Conservation (phyloP, 1,140 invertebrate species). For the Zaprionus africanus region DNA sequence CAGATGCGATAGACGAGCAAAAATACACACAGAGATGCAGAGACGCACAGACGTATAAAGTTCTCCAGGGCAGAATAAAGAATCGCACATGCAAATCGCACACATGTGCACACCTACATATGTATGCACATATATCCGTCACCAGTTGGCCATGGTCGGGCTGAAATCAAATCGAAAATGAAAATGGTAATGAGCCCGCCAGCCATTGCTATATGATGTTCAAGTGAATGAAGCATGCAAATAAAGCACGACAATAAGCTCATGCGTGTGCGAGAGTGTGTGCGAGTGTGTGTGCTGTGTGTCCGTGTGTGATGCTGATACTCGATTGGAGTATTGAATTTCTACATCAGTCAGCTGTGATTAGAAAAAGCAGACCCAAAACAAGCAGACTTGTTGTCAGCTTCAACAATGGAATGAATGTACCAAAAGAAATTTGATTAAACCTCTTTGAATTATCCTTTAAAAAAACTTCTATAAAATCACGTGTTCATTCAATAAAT, state of each 20-base stretch:
- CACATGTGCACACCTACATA: background rate
- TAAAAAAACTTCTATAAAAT: background rate
- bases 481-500: too few species aligned
- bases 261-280: background rate
- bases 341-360: slow-evolving; percentile 42
- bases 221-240: slow-evolving; percentile 39
- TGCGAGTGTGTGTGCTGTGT: background rate
- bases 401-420: background rate
- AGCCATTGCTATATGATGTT: slow-evolving; percentile 17
- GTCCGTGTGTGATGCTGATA: background rate
- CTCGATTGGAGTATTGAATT: slow-evolving; percentile 44
- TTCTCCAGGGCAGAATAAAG: slow-evolving; percentile 21
- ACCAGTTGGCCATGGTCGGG: slow-evolving; percentile 41
- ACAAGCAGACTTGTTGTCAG: background rate
- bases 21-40: background rate
- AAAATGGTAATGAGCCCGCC: slow-evolving; percentile 56
- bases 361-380: background rate
- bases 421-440: background rate
- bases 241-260: background rate
- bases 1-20: slow-evolving; percentile 46
- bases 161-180: slow-evolving; percentile 67
- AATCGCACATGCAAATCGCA: background rate
- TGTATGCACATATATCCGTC: slow-evolving; percentile 32
- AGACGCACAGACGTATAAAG: background rate
- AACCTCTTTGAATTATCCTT: background rate